These are phyloP conservation scores for Brachionus plicatilis DNA, from an alignment of 1,140 invertebrate genomes.

Conservation along the genomic window DNA sequence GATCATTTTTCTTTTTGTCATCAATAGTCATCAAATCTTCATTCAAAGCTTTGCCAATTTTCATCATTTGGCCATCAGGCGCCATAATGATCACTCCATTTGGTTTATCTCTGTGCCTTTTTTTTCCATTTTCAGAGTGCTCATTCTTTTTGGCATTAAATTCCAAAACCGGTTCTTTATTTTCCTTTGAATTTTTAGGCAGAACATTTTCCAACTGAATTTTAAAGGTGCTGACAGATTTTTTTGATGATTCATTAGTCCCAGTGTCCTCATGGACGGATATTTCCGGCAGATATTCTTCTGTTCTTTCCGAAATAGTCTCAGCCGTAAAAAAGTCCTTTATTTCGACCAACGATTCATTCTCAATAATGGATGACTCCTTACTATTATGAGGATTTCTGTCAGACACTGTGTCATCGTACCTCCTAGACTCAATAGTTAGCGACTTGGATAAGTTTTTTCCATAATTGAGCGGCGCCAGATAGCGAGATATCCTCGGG, in stretches of 20 bases:
- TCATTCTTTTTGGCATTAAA: not conserved
- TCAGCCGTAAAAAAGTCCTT: not conserved
- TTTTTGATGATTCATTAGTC: not conserved
- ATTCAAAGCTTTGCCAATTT: not conserved
- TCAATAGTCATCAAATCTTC: not conserved
- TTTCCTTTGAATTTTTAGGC: not conserved
- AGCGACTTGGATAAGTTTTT: not conserved
- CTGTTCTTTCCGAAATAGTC: not conserved
- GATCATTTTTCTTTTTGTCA: slow-evolving; percentile 1
- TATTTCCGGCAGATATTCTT: not conserved
- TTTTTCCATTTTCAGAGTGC: not conserved
- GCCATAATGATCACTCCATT: slow-evolving; percentile 2
- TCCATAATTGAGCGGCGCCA: not conserved
- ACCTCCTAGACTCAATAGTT: not conserved
- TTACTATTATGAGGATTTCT: not conserved
- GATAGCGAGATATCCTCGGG: not conserved
- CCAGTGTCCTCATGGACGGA: not conserved
- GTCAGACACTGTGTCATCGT: not conserved
- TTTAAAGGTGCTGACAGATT: not conserved
- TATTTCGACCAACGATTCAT: not conserved
- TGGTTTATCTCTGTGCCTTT: not conserved
- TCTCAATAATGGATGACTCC: not conserved
- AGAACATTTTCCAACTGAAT: slow-evolving; percentile 25
- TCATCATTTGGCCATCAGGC: slow-evolving; percentile 3
- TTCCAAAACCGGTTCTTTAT: not conserved